Percentiles rank a stretch among this genome's conserved stretches.
Conservation (phyloP, 2,113 vertebrate species). For the Crotalus tigris region DNA sequence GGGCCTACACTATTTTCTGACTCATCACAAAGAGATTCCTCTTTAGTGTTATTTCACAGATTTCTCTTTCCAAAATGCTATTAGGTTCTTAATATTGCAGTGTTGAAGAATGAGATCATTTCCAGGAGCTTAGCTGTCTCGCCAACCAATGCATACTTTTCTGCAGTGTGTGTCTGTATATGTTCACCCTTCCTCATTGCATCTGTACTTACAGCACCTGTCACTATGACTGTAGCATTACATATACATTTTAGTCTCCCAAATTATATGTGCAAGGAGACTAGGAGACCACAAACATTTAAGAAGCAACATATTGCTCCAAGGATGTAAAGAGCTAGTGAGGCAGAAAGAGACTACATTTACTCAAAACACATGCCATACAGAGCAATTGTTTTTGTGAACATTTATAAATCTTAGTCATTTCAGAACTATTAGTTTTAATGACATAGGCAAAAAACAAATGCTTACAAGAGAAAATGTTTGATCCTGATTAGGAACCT, state of each 20-base stretch:
- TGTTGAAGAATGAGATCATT: slow-evolving; percentile 1
- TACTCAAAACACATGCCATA: slow-evolving; percentile 28
- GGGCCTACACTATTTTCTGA: background rate
- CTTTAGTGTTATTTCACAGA: background rate
- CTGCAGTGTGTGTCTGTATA: background rate
- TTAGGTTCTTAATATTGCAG: background rate
- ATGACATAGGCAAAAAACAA: background rate
- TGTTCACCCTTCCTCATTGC: background rate
- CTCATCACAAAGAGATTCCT: background rate
- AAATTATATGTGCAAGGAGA: slow-evolving; percentile 47
- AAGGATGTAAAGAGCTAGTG: slow-evolving; percentile 34
- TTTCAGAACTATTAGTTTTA: background rate
- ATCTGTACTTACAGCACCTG: slow-evolving; percentile 37
- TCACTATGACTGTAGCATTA: slow-evolving; percentile 46
- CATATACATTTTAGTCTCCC: slow-evolving; percentile 48
- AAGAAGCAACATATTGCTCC: slow-evolving; percentile 28
- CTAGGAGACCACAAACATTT: background rate
- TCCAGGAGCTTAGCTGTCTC: background rate
- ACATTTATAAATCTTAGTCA: background rate
- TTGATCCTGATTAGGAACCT: background rate
- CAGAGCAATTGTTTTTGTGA: background rate
- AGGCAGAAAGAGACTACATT: slow-evolving; percentile 30
- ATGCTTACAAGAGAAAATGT: background rate
- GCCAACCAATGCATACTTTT: background rate
- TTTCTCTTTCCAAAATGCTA: background rate